A percentile compares a stretch with the other conserved stretches of the same genome.
Evolutionary conservation across 2,888 invertebrate species (phyloP).

Genomic region (Melinaea menophilus): DNA sequence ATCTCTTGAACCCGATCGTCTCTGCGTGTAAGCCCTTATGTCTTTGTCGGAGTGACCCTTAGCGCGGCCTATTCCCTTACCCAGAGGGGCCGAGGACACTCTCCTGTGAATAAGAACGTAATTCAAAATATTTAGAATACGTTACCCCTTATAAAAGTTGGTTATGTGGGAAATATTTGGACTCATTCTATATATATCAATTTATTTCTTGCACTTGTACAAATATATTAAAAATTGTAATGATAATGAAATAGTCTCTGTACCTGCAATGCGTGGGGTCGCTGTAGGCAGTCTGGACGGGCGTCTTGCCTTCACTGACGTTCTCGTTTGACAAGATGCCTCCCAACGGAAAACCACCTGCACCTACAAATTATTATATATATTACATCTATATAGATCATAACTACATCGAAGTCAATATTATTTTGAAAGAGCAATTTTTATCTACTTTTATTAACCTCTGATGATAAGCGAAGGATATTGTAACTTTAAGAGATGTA

Average conservation of each 20-base stretch:
- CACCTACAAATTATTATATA: slow-evolving; percentile 38
- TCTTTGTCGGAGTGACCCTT: slow-evolving; percentile 80
- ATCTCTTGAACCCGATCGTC: slow-evolving; percentile 68
- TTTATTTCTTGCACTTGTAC: no score
- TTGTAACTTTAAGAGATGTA: no score
- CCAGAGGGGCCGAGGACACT: slow-evolving; percentile 55
- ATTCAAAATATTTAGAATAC: background rate
- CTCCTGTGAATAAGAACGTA: slow-evolving; percentile 44
- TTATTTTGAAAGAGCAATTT: no score
- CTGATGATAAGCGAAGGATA: no score
- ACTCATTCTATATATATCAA: no score
- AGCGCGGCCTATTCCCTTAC: slow-evolving; percentile 69
- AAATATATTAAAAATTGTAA: no score
- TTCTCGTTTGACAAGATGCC: slow-evolving; percentile 44
- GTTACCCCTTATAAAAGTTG: no score
- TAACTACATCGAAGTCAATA: no score
- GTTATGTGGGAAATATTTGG: background rate
- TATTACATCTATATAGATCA: no score
- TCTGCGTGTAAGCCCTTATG: slow-evolving; percentile 64
- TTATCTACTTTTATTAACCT: no score
- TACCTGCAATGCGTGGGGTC: slow-evolving; percentile 68
- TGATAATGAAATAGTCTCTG: background rate
- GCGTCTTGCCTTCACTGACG: slow-evolving; percentile 48
- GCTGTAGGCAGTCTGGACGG: slow-evolving; percentile 58
- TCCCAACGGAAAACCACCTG: slow-evolving; percentile 54